Conservation (phyloP, 2,888 invertebrate genomes). For the Ophioninae sp. region DNA sequence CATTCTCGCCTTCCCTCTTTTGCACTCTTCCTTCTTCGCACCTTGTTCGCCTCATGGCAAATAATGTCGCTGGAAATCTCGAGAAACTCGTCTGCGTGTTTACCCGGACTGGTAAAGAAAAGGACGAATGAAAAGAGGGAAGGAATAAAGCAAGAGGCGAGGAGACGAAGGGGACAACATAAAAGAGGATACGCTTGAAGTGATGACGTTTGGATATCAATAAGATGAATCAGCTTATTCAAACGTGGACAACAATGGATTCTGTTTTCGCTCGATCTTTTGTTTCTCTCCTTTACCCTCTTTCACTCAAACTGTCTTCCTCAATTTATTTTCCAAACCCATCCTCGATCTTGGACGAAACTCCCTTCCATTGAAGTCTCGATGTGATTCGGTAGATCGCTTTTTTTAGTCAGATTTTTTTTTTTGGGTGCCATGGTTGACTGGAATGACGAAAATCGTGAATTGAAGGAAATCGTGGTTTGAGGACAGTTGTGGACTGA, state of each 20-base stretch:
- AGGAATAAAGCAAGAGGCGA: conserved; percentile 7
- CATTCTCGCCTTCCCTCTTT: not conserved
- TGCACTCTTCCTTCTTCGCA: not conserved
- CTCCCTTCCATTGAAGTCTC: not conserved
- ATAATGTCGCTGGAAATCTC: conserved; percentile 18
- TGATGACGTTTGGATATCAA: conserved; percentile 21
- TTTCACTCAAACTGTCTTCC: not conserved
- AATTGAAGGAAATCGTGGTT: too few relatives aligned
- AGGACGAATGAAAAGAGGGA: not conserved
- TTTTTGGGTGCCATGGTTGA: too few relatives aligned
- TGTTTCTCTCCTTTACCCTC: not conserved
- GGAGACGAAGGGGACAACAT: not conserved
- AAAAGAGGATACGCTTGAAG: conserved; percentile 1
- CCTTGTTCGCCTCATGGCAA: conserved; percentile 24
- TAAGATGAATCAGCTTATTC: conserved; percentile 28
- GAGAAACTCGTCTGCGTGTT: conserved; percentile 15
- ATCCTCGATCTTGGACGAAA: not conserved
- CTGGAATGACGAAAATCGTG: not conserved
- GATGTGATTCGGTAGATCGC: not conserved
- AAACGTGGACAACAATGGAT: not conserved
- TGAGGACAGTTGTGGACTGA: too few relatives aligned
- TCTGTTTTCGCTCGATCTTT: conserved; percentile 1
- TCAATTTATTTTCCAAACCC: not conserved
- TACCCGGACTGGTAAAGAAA: conserved; percentile 4
- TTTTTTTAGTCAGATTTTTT: too few relatives aligned